Evolutionary conservation across 2,113 vertebrate species (phyloP).

Genomic region (Anas platyrhynchos): DNA sequence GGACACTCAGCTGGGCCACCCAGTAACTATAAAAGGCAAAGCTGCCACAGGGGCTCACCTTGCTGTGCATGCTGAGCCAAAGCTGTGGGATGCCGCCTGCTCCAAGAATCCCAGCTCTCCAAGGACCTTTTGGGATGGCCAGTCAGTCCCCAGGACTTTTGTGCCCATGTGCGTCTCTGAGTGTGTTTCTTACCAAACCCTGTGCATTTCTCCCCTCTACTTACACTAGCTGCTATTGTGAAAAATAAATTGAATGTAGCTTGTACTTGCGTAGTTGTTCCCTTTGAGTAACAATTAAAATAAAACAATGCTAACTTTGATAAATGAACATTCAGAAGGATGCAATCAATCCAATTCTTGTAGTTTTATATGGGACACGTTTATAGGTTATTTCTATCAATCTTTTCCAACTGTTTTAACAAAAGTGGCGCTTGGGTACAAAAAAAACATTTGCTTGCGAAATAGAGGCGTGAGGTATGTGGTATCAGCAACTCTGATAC

Average conservation of each 20-base stretch:
- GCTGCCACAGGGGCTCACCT: background rate
- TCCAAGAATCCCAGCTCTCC: background rate
- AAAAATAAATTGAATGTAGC: background rate
- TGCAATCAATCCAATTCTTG: background rate
- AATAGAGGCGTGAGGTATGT: background rate
- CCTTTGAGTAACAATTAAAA: background rate
- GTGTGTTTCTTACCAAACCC: background rate
- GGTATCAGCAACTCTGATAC: background rate
- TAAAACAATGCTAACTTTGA: background rate
- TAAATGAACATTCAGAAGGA: background rate
- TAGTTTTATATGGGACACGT: background rate
- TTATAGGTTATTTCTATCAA: background rate
- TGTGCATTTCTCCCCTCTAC: background rate
- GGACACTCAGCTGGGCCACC: fast-evolving
- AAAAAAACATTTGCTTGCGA: background rate
- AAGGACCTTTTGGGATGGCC: background rate
- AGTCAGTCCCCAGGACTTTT: background rate
- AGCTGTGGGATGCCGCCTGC: background rate
- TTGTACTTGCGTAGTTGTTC: background rate
- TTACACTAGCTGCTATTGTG: background rate
- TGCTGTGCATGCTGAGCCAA: background rate
- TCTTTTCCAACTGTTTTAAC: background rate
- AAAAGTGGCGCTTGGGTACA: background rate
- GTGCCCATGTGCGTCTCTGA: background rate
- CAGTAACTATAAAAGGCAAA: background rate